These are phyloP conservation scores for Chloropsis cyanopogon DNA, from an alignment of 2,113 vertebrate genomes.

Conservation along the genomic window DNA sequence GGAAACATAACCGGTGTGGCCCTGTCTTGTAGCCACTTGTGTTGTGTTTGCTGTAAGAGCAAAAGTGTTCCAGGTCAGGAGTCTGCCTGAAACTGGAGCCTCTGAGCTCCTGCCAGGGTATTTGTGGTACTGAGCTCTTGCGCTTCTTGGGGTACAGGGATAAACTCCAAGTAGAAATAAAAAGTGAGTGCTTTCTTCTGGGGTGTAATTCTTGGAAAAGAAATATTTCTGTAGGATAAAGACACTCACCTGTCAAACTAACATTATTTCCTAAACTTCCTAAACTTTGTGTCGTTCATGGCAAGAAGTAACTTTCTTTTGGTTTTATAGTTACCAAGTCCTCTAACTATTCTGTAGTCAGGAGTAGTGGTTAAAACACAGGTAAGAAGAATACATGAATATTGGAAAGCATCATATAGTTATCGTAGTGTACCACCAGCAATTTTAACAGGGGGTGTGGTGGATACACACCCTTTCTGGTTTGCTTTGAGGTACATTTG, in stretches of 20 bases:
- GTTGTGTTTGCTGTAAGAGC: background rate
- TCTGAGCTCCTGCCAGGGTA: background rate
- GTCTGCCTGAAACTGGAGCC: background rate
- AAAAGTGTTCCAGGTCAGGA: background rate
- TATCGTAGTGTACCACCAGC: background rate
- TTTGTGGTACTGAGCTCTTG: background rate
- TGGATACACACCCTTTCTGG: background rate
- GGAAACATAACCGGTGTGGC: background rate
- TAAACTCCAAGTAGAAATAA: background rate
- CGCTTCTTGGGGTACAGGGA: background rate
- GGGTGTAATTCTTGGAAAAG: background rate
- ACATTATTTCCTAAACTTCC: background rate
- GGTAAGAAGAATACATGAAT: background rate
- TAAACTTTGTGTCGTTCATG: background rate
- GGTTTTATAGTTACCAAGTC: background rate
- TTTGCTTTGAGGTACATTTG: background rate
- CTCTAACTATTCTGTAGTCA: background rate
- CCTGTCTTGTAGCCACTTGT: background rate
- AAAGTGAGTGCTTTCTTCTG: background rate
- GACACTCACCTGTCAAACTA: background rate
- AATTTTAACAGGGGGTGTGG: background rate
- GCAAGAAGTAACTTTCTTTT: background rate
- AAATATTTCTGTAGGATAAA: background rate
- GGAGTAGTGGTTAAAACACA: background rate
- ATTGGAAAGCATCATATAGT: background rate